These are phyloP conservation scores for Chaenogobius annularis DNA, from an alignment of 2,113 vertebrate species.

Conservation along the genomic window DNA sequence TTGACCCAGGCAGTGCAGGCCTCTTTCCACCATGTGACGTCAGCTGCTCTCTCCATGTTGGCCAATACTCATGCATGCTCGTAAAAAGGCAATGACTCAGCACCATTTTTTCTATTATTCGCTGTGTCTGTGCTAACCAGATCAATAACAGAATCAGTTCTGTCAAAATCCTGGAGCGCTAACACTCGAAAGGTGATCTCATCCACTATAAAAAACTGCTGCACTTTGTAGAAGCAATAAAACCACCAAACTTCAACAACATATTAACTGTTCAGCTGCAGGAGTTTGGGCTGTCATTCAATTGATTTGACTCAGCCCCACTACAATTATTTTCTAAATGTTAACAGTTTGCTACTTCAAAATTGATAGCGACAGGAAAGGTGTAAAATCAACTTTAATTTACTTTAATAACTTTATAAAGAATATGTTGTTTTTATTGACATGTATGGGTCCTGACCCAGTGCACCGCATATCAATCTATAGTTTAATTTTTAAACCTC, in stretches of 20 bases:
- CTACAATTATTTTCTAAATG: conserved; percentile 11
- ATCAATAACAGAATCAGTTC: conserved; percentile 53
- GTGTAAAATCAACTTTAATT: neutral
- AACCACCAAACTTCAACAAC: neutral
- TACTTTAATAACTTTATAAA: neutral
- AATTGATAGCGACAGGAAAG: neutral
- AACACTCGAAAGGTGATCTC: conserved; percentile 38
- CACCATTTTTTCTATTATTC: conserved; percentile 35
- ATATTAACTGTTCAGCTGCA: conserved; percentile 20
- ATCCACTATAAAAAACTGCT: conserved; percentile 19
- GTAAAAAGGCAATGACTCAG: conserved; percentile 50
- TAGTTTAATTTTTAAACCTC: neutral
- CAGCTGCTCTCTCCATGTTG: conserved; percentile 33
- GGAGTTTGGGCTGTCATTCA: conserved; percentile 8
- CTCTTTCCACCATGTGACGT: conserved; percentile 40
- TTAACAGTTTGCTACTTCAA: neutral
- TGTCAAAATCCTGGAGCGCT: conserved; percentile 14
- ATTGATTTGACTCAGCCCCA: conserved; percentile 13
- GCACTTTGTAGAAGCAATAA: conserved; percentile 31
- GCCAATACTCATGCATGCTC: conserved; percentile 43
- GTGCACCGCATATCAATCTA: neutral
- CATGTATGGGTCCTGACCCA: neutral
- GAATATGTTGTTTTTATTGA: neutral
- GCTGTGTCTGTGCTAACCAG: conserved; percentile 9
- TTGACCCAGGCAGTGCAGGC: conserved; percentile 20